phyloP scores from a whole-genome alignment of 1,140 invertebrate genomes.

The Drosophila punjabiensis region DNA sequence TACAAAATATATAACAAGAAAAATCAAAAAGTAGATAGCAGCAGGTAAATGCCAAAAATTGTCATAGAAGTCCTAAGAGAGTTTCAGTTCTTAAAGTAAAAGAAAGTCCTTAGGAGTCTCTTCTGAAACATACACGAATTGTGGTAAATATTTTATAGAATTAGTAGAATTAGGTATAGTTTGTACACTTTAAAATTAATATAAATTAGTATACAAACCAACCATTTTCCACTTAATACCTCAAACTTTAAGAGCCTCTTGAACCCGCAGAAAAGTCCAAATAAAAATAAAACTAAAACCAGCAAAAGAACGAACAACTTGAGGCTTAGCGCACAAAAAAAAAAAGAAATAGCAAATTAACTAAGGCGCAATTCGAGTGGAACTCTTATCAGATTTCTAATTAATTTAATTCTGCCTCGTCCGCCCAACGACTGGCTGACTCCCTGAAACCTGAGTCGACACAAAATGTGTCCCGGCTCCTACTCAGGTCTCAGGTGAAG shows the following conservation, averaged over 20 bases:
- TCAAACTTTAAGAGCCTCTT: not conserved
- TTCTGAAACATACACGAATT: not conserved
- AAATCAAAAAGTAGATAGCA: slow-evolving; percentile 42
- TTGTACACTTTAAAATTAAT: not conserved
- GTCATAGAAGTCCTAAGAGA: not conserved
- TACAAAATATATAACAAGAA: slow-evolving; percentile 26
- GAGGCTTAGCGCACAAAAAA: slow-evolving; percentile 29
- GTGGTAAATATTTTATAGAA: not conserved
- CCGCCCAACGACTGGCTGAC: slow-evolving; percentile 27
- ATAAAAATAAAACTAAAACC: not conserved
- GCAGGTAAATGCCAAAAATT: slow-evolving; percentile 58
- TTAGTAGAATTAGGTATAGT: not conserved
- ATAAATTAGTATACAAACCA: not conserved
- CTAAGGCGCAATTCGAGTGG: slow-evolving; percentile 78
- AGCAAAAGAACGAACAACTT: slow-evolving; percentile 14
- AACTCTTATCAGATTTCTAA: slow-evolving; percentile 81
- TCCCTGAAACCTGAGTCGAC: slow-evolving; percentile 64
- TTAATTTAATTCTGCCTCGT: slow-evolving; percentile 81
- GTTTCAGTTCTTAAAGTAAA: slow-evolving; percentile 2
- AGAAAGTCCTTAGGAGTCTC: not conserved
- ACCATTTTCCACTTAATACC: not conserved
- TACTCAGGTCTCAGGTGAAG: slow-evolving; percentile 2
- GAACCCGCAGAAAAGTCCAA: not conserved
- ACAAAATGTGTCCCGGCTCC: slow-evolving; percentile 44
- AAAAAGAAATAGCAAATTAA: slow-evolving; percentile 68